Evolutionary conservation across 2,888 invertebrate genomes (phyloP).

Genomic region (Megalurothrips usitatus): DNA sequence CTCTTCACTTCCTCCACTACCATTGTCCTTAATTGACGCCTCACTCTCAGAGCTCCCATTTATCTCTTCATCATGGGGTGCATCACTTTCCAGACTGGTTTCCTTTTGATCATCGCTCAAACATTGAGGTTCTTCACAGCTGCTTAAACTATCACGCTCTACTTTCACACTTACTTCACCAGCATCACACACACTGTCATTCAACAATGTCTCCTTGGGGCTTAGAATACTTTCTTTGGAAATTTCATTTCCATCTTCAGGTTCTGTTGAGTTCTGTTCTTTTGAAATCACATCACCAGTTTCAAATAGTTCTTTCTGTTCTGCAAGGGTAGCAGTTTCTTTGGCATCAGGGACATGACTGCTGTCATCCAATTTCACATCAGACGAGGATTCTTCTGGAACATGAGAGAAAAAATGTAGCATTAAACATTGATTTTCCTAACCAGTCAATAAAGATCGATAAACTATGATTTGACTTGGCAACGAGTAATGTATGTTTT

Average conservation of each 20-base stretch:
- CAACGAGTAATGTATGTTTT: too few relatives aligned
- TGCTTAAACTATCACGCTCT: not conserved
- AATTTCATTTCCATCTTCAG: not conserved
- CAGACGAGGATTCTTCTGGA: not conserved
- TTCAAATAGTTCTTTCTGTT: not conserved
- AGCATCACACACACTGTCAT: not conserved
- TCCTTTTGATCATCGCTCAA: not conserved
- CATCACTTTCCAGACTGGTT: not conserved
- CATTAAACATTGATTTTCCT: not conserved
- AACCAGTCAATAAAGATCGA: too few relatives aligned
- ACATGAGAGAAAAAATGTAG: not conserved
- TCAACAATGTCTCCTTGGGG: not conserved
- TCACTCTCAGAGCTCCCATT: not conserved
- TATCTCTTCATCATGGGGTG: not conserved
- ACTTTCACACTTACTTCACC: not conserved
- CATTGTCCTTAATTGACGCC: not conserved
- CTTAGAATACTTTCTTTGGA: not conserved
- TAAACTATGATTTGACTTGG: too few relatives aligned
- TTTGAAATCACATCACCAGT: too few relatives aligned
- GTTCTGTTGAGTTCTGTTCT: not conserved
- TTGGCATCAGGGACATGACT: not conserved
- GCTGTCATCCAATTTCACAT: not conserved
- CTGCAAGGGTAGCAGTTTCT: not conserved
- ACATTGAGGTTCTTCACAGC: not conserved
- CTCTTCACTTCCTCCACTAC: constrained; percentile 8